A percentile compares a stretch with the other conserved stretches of the same genome.
These are phyloP conservation scores for Galaxias olidus DNA, from an alignment of 2,797 vertebrate genomes.

Conservation along the genomic window DNA sequence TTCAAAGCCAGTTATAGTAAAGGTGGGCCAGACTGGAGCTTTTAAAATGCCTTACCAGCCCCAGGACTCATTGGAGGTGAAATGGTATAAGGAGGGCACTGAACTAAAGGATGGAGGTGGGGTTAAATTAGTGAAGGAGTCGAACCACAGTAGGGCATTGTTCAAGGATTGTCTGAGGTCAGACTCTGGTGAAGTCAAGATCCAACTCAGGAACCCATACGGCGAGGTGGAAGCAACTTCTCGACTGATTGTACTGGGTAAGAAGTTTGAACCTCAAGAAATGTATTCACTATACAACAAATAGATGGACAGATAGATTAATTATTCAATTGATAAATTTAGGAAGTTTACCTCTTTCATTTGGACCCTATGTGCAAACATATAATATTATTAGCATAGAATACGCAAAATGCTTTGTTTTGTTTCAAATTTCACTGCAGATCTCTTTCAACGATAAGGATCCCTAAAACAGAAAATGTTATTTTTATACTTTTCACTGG, in stretches of 20 bases:
- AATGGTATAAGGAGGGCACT: slow-evolving; percentile 77
- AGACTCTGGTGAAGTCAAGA: slow-evolving; percentile 81
- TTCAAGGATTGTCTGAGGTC: slow-evolving; percentile 75
- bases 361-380: too few relatives aligned
- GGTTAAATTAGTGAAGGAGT: slow-evolving; percentile 71
- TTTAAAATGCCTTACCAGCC: slow-evolving; percentile 81
- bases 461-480: not conserved
- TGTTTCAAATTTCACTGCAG: too few relatives aligned
- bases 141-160: slow-evolving; percentile 74
- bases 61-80: slow-evolving; percentile 71
- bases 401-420: too few relatives aligned
- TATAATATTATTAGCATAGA: too few relatives aligned
- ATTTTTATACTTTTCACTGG: not conserved
- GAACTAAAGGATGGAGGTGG: slow-evolving; percentile 71
- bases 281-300: too few relatives aligned
- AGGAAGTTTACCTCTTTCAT: too few relatives aligned
- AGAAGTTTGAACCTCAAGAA: slow-evolving; percentile 18
- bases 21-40: slow-evolving; percentile 75
- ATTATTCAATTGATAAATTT: too few relatives aligned
- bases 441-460: too few relatives aligned
- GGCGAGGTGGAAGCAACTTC: slow-evolving; percentile 72
- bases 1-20: slow-evolving; percentile 75
- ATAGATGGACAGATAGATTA: too few relatives aligned
- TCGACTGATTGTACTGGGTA: slow-evolving; percentile 78
- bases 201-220: slow-evolving; percentile 80